Percentiles rank a stretch among this genome's conserved stretches.
Conservation (phyloP, 2,797 vertebrate genomes). For the Vireo griseus region DNA sequence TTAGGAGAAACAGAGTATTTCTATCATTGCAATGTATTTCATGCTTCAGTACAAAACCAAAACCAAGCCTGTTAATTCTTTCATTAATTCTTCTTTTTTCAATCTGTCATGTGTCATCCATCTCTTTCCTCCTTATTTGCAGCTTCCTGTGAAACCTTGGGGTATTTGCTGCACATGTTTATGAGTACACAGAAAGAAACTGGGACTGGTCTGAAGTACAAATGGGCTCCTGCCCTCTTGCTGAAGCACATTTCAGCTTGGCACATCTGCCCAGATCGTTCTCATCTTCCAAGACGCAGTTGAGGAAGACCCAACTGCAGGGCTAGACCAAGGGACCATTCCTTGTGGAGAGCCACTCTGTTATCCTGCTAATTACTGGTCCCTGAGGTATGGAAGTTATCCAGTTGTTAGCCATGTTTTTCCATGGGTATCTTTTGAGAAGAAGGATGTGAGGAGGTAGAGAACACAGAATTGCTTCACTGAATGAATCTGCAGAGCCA, state of each 20-base stretch:
- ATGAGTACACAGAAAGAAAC: neutral
- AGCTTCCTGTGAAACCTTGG: neutral
- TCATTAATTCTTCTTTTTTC: neutral
- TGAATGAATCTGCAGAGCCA: neutral
- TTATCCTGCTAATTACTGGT: neutral
- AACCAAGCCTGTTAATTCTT: neutral
- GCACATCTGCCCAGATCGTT: neutral
- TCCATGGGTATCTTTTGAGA: neutral
- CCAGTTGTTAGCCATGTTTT: neutral
- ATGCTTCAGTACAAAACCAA: neutral
- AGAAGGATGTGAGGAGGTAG: neutral
- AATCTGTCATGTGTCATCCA: rapidly evolving
- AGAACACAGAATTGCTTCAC: neutral
- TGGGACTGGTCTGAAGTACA: neutral
- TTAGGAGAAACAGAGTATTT: neutral
- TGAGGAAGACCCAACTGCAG: neutral
- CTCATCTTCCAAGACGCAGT: neutral
- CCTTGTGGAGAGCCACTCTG: neutral
- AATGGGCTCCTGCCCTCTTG: neutral
- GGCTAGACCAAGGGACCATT: neutral
- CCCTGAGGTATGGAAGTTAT: neutral
- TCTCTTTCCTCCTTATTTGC: neutral
- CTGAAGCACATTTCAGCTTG: neutral
- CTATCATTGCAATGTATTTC: neutral
- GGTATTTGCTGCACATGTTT: neutral